Percentiles rank a stretch among this genome's conserved stretches.
These are phyloP conservation scores for Eleutherodactylus coqui DNA, from an alignment of 2,797 vertebrate genomes.

Conservation along the genomic window DNA sequence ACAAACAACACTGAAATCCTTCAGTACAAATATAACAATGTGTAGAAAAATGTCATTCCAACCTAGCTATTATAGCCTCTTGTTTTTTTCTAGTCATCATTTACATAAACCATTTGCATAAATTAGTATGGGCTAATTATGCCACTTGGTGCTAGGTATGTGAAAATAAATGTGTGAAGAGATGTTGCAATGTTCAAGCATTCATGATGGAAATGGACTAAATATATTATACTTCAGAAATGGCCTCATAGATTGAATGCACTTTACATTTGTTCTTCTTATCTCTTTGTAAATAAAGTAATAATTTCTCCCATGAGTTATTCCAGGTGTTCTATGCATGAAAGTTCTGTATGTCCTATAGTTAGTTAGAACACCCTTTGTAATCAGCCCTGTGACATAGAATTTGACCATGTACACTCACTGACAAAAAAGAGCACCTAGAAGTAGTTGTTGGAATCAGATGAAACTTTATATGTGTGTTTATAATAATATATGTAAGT, in stretches of 20 bases:
- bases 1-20: neutral
- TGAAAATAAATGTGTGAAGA: constrained; percentile 20
- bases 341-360: neutral
- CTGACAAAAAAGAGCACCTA: too few species aligned
- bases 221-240: constrained; percentile 2
- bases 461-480: too few species aligned
- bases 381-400: neutral
- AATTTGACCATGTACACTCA: neutral
- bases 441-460: too few species aligned
- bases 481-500: too few species aligned
- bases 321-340: too few species aligned
- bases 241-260: neutral
- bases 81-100: neutral
- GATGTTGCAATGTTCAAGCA: neutral
- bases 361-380: neutral
- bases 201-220: neutral
- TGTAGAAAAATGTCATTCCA: neutral
- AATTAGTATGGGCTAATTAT: constrained; percentile 18
- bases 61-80: neutral
- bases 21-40: neutral
- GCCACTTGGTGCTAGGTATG: neutral
- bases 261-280: neutral
- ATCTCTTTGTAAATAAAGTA: neutral
- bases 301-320: too few species aligned
- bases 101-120: constrained; percentile 10